phyloP scores from a whole-genome alignment of 2,888 invertebrate species.

The Anoncus sp. region DNA sequence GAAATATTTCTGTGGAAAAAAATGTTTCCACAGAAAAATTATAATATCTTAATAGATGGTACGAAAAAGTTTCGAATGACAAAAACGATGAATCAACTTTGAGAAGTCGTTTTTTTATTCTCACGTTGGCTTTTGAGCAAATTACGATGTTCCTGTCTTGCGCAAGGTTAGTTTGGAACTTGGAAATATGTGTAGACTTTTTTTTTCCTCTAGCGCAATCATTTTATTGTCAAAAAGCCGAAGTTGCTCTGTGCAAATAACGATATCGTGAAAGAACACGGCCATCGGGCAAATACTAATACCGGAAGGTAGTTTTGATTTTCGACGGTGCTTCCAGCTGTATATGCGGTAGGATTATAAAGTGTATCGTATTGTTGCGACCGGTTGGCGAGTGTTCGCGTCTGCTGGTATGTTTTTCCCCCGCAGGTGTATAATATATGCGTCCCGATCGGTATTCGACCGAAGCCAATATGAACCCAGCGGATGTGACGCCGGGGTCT shows the following conservation, averaged over 20 bases:
- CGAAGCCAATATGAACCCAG: conserved; percentile 77
- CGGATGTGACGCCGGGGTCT: conserved; percentile 70
- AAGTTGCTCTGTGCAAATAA: neutral
- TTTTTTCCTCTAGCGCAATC: too few species aligned
- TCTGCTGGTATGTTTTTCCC: conserved; percentile 47
- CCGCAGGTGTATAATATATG: conserved; percentile 77
- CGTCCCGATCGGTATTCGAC: conserved; percentile 76
- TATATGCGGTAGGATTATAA: conserved; percentile 1
- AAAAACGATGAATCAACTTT: too few species aligned
- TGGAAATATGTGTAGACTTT: too few species aligned
- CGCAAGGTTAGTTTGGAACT: too few species aligned
- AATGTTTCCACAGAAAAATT: too few species aligned
- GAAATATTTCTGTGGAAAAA: too few species aligned
- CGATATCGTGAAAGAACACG: neutral
- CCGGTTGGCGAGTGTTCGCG: conserved; percentile 6
- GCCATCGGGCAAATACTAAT: conserved; percentile 2
- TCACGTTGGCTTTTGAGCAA: too few species aligned
- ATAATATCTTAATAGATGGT: too few species aligned
- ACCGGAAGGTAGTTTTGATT: conserved; percentile 20
- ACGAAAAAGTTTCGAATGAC: too few species aligned
- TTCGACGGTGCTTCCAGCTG: neutral
- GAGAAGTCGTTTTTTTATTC: too few species aligned
- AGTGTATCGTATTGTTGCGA: neutral
- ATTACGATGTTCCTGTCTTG: too few species aligned
- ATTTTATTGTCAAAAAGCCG: neutral